phyloP scores from a whole-genome alignment of 1,140 invertebrate species.

The Prorops nasuta region DNA sequence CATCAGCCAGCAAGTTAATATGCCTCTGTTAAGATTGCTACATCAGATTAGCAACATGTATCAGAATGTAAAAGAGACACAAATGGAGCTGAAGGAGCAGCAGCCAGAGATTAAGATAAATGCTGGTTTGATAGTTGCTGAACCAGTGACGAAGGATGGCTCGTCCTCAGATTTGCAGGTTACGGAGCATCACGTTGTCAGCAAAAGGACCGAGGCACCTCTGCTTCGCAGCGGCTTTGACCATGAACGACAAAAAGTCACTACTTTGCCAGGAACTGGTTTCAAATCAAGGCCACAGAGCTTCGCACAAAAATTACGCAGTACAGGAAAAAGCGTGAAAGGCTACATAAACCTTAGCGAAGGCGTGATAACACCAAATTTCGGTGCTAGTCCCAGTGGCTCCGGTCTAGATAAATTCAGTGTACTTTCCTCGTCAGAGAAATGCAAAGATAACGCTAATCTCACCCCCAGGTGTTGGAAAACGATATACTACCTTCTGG shows the following conservation, averaged over 20 bases:
- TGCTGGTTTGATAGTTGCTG: slow-evolving; percentile 48
- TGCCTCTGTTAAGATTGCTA: slow-evolving; percentile 87
- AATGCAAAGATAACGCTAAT: slow-evolving; percentile 49
- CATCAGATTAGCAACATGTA: slow-evolving; percentile 98
- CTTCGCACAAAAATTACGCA: slow-evolving; percentile 81
- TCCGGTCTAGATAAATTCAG: slow-evolving; percentile 63
- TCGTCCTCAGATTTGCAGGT: slow-evolving; percentile 68
- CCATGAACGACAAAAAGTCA: slow-evolving; percentile 44
- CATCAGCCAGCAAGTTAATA: slow-evolving; percentile 91
- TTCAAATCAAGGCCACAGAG: slow-evolving; percentile 75
- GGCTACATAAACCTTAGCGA: slow-evolving; percentile 72
- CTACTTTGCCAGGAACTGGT: slow-evolving; percentile 65
- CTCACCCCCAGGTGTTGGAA: slow-evolving; percentile 86
- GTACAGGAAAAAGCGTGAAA: slow-evolving; percentile 80
- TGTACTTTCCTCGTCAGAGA: slow-evolving; percentile 50
- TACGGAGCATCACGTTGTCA: slow-evolving; percentile 43
- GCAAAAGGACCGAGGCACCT: slow-evolving; percentile 52
- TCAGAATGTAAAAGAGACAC: slow-evolving; percentile 93
- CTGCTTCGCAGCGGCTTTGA: slow-evolving; percentile 51
- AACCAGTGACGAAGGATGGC: slow-evolving; percentile 53
- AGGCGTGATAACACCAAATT: slow-evolving; percentile 70
- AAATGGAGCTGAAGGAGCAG: slow-evolving; percentile 81
- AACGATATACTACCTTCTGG: slow-evolving; percentile 88
- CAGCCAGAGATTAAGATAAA: slow-evolving; percentile 56
- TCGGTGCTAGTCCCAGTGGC: slow-evolving; percentile 61